Percentiles rank a stretch among this genome's conserved stretches.
Evolutionary conservation across 2,797 vertebrate genomes (phyloP).

Genomic region (Tragopan temminckii): DNA sequence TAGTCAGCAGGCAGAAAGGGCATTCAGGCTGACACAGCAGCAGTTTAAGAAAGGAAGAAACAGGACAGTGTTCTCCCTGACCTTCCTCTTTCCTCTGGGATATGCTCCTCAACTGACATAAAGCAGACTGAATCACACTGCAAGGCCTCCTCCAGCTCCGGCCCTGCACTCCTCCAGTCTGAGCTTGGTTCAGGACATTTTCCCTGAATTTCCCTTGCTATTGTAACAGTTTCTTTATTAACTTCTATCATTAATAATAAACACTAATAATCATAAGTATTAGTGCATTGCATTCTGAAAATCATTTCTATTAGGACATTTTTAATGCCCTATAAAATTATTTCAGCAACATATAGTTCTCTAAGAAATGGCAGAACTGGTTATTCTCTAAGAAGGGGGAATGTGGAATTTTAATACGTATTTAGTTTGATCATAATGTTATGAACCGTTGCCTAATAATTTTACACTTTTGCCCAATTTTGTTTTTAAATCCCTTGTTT

Average conservation of each 20-base stretch:
- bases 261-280: background rate
- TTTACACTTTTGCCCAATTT: background rate
- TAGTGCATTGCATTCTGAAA: background rate
- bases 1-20: background rate
- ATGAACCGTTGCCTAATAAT: background rate
- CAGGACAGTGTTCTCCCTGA: background rate
- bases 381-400: background rate
- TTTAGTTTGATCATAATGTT: background rate
- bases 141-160: background rate
- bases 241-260: background rate
- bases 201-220: background rate
- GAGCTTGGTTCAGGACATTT: background rate
- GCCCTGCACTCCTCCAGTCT: background rate
- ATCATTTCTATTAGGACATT: slow-evolving; percentile 33
- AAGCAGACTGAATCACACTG: background rate
- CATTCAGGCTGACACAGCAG: background rate
- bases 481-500: slow-evolving; percentile 13
- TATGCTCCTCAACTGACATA: background rate
- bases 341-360: background rate
- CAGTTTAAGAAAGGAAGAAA: background rate
- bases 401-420: background rate
- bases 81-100: background rate
- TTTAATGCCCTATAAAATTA: background rate
- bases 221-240: background rate
- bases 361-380: background rate